Evolutionary conservation across 2,888 invertebrate species (phyloP).

Genomic region (Blastobasis adustella): DNA sequence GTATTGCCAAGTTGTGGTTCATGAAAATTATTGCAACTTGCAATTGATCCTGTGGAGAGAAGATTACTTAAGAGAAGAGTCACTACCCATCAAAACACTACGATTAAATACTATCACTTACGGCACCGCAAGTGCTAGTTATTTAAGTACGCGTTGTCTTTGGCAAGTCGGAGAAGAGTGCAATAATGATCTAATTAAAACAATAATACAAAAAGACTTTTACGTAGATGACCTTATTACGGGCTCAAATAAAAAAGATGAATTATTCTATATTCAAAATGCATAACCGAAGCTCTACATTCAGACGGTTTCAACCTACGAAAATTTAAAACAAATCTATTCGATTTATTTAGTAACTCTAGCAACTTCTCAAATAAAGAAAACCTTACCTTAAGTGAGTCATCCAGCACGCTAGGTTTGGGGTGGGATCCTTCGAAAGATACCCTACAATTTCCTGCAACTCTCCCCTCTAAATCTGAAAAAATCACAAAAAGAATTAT

Average conservation of each 20-base stretch:
- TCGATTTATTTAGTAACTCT: slow-evolving; percentile 5
- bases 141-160: neutral
- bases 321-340: slow-evolving; percentile 13
- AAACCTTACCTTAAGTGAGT: slow-evolving; percentile 13
- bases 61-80: too few species aligned
- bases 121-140: neutral
- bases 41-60: neutral
- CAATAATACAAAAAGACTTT: neutral
- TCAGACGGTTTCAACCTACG: slow-evolving; percentile 12
- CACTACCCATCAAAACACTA: neutral
- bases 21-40: neutral
- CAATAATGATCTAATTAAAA: neutral
- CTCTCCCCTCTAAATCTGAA: neutral
- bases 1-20: neutral
- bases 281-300: neutral
- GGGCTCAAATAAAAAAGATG: neutral
- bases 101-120: neutral
- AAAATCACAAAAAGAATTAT: slow-evolving; percentile 14
- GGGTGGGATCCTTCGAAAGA: slow-evolving; percentile 14
- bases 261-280: neutral
- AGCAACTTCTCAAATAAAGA: slow-evolving; percentile 3
- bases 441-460: slow-evolving; percentile 14
- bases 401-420: slow-evolving; percentile 15
- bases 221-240: neutral
- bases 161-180: neutral